Percentiles rank a stretch among this genome's conserved stretches.
phyloP scores from a whole-genome alignment of 2,888 invertebrate species.

The Pyrocoelia pectoralis region DNA sequence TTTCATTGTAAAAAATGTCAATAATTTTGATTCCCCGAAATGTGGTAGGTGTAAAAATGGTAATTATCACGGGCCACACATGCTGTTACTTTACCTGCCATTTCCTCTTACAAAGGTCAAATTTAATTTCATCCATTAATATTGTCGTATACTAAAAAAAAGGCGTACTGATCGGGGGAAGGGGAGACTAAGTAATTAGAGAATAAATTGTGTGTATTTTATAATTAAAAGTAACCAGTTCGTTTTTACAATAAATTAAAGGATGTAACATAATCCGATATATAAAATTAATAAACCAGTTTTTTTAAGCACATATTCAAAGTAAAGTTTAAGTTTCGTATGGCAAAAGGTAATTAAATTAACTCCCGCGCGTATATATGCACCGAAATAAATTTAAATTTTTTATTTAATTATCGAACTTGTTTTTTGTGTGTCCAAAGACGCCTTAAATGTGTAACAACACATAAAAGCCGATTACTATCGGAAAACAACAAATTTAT shows the following conservation, averaged over 20 bases:
- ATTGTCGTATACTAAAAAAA: too few relatives aligned
- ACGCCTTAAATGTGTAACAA: background rate
- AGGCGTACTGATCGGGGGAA: too few relatives aligned
- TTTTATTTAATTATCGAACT: constrained; percentile 9
- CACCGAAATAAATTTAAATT: constrained; percentile 10
- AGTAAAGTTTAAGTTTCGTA: background rate
- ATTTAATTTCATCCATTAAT: too few relatives aligned
- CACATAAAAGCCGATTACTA: background rate
- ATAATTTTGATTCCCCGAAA: too few relatives aligned
- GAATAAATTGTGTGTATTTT: background rate
- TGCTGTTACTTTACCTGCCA: too few relatives aligned
- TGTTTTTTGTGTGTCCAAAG: background rate
- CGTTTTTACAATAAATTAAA: constrained; percentile 17
- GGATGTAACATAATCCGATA: constrained; percentile 5
- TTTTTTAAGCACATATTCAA: background rate
- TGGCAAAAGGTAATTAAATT: constrained; percentile 14
- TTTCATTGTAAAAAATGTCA: too few relatives aligned
- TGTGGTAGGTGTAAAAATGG: too few relatives aligned
- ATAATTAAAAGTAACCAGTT: constrained; percentile 15
- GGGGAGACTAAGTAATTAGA: too few relatives aligned
- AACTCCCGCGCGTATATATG: background rate
- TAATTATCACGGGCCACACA: too few relatives aligned
- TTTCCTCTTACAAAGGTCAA: too few relatives aligned
- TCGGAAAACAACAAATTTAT: constrained; percentile 3
- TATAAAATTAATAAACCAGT: constrained; percentile 11